A percentile compares a stretch with the other conserved stretches of the same genome.
Conservation (phyloP, 2,888 invertebrate genomes). For the Aleiodes testaceus region DNA sequence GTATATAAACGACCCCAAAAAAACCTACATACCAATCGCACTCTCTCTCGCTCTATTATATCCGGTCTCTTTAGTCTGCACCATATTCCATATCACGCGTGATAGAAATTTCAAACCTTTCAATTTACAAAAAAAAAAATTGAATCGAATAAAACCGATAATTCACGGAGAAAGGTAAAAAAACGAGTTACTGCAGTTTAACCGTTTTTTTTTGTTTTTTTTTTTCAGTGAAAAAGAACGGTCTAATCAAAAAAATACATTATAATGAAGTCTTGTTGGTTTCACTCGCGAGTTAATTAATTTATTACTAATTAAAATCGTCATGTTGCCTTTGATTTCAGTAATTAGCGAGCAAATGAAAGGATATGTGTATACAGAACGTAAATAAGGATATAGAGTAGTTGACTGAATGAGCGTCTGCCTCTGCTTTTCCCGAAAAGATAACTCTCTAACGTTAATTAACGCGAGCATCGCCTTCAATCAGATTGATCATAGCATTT, state of each 20-base stretch:
- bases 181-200: background rate
- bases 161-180: background rate
- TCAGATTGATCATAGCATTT: too few species aligned
- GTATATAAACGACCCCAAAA: conserved; percentile 28
- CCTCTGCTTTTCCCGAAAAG: background rate
- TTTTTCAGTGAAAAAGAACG: too few species aligned
- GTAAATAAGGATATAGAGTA: conserved; percentile 19
- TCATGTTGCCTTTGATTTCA: conserved; percentile 5
- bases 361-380: conserved; percentile 11
- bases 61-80: conserved; percentile 19
- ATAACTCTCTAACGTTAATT: too few species aligned
- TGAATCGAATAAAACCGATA: background rate
- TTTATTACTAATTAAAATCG: conserved; percentile 14
- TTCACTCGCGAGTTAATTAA: background rate
- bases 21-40: background rate
- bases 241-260: background rate
- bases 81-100: conserved; percentile 29
- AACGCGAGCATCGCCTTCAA: too few species aligned
- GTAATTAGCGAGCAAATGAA: conserved; percentile 13
- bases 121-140: background rate
- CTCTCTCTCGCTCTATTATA: background rate
- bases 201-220: too few species aligned
- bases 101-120: conserved; percentile 11
- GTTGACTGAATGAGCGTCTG: background rate
- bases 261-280: background rate